Conservation (phyloP, 2,797 vertebrate genomes). For the Anguilla marmorata region DNA sequence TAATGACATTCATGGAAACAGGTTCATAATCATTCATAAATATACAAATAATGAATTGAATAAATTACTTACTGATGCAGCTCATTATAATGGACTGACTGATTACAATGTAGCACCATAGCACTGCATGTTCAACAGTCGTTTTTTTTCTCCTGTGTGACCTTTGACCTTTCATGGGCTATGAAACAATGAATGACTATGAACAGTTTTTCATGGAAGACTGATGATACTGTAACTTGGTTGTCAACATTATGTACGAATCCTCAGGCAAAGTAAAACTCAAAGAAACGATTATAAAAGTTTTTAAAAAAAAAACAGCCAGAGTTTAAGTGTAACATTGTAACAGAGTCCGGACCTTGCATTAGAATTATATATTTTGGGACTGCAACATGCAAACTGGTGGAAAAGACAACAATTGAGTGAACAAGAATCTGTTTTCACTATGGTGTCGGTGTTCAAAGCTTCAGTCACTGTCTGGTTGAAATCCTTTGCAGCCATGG, state of each 20-base stretch:
- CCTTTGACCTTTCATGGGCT: background rate
- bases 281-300: background rate
- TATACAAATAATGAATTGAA: background rate
- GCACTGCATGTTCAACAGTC: background rate
- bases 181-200: background rate
- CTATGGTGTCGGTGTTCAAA: background rate
- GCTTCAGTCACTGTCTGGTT: background rate
- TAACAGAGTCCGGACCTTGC: background rate
- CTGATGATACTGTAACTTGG: background rate
- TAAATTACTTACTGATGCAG: background rate
- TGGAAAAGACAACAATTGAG: background rate
- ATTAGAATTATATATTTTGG: background rate
- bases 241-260: background rate
- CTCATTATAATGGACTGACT: background rate
- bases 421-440: background rate
- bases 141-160: background rate
- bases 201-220: background rate
- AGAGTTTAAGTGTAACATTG: background rate
- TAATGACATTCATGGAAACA: background rate
- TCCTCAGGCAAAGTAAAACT: background rate
- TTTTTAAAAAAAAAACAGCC: background rate
- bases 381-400: background rate
- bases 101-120: background rate
- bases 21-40: background rate
- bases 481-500: background rate